Evolutionary conservation across 2,797 vertebrate genomes (phyloP).

Genomic region (Chelidonichthys spinosus): DNA sequence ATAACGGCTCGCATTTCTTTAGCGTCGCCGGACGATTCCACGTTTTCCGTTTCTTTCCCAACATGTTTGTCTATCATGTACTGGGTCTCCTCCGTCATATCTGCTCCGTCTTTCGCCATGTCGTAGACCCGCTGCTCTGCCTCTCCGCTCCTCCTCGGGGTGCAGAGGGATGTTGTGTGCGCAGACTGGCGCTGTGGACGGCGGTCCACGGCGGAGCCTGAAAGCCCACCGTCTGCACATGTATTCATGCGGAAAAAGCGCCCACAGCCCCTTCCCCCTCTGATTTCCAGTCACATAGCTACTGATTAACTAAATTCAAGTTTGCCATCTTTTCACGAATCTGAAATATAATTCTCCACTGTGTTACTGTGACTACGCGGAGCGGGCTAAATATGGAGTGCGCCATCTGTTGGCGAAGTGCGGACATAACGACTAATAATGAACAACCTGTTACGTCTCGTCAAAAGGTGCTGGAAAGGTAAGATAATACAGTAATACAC

Average conservation of each 20-base stretch:
- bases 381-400: neutral
- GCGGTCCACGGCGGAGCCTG: constrained; percentile 18
- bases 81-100: constrained; percentile 93
- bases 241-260: neutral
- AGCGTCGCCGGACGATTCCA: constrained; percentile 79
- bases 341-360: constrained; percentile 2
- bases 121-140: constrained; percentile 63
- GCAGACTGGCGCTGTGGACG: constrained; percentile 38
- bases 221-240: neutral
- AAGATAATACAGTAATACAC: too few relatives aligned
- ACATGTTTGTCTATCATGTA: constrained; percentile 91
- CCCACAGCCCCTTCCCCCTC: neutral
- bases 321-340: constrained; percentile 11
- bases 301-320: neutral
- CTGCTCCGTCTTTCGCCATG: constrained; percentile 93
- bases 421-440: constrained; percentile 2
- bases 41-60: constrained; percentile 80
- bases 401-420: constrained; percentile 64
- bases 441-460: too few relatives aligned
- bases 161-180: constrained; percentile 50
- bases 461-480: too few relatives aligned
- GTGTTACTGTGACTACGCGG: neutral
- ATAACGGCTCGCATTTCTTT: constrained; percentile 97
- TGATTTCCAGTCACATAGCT: neutral
- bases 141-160: constrained; percentile 43